A percentile compares a stretch with the other conserved stretches of the same genome.
Conservation (phyloP, 2,888 invertebrate species). For the Eupsilia transversa region DNA sequence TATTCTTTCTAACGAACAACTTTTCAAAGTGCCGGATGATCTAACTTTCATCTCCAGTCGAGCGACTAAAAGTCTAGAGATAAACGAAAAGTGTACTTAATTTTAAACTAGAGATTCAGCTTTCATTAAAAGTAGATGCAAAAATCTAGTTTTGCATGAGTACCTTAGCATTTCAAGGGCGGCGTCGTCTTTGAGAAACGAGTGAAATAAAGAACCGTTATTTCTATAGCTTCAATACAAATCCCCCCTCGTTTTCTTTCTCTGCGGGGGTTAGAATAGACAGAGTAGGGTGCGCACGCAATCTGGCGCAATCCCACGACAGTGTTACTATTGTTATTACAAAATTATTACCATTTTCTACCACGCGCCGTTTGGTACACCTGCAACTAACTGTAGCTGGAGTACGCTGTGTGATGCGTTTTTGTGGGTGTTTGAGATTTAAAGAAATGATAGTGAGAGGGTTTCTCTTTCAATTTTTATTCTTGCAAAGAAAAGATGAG, state of each 20-base stretch:
- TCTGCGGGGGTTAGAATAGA: constrained; percentile 35
- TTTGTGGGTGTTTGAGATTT: constrained; percentile 23
- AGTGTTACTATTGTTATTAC: constrained; percentile 51
- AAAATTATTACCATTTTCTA: constrained; percentile 60
- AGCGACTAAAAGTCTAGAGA: no score
- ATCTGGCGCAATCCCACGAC: constrained; percentile 44
- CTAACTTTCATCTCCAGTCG: no score
- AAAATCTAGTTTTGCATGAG: constrained; percentile 29
- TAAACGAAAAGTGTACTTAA: neutral
- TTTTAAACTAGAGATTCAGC: neutral
- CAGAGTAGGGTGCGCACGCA: constrained; percentile 54
- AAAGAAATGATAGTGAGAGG: constrained; percentile 30
- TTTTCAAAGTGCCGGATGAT: no score
- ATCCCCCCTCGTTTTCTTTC: constrained; percentile 42
- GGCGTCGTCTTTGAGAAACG: neutral
- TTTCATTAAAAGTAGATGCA: neutral
- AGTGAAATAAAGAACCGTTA: constrained; percentile 55
- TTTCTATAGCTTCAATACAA: constrained; percentile 28
- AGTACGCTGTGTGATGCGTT: constrained; percentile 43
- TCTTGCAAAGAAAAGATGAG: neutral
- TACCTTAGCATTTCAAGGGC: constrained; percentile 6
- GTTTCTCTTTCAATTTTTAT: constrained; percentile 40
- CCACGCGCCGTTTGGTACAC: constrained; percentile 58
- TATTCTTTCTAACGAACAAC: no score
- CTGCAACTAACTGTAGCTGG: constrained; percentile 60